Evolutionary conservation across 2,113 vertebrate genomes (phyloP).

Genomic region (Poecile atricapillus): DNA sequence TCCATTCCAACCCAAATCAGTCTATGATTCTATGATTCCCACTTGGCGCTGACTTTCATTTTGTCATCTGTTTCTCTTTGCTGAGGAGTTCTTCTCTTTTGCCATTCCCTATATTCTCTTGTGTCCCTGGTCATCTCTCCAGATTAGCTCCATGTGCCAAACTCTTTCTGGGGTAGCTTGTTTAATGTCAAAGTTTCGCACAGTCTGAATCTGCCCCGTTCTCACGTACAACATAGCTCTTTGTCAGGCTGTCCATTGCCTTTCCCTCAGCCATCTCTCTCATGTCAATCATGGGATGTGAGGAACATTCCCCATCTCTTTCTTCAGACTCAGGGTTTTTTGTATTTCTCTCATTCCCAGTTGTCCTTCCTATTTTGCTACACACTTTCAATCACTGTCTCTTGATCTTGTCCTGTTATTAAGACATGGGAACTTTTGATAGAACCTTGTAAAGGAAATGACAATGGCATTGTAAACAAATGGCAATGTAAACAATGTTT

Average conservation of each 20-base stretch:
- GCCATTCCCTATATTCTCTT: background rate
- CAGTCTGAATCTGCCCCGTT: background rate
- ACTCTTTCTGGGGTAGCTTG: background rate
- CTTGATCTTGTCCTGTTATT: background rate
- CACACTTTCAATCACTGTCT: background rate
- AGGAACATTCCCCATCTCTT: background rate
- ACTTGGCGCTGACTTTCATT: background rate
- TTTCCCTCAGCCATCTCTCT: background rate
- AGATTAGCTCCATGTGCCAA: background rate
- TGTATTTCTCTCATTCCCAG: background rate
- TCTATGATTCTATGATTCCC: background rate
- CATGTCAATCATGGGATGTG: background rate
- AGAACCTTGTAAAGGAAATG: background rate
- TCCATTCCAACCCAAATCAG: background rate
- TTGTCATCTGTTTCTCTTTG: background rate
- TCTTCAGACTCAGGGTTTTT: background rate
- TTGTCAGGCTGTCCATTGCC: background rate
- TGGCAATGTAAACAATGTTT: too few species aligned
- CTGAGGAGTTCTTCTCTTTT: background rate
- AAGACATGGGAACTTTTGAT: background rate
- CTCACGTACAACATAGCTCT: background rate
- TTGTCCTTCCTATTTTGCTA: background rate
- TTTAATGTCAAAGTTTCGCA: background rate
- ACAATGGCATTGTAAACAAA: background rate
- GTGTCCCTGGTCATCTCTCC: background rate